These are phyloP conservation scores for Euthynnus affinis DNA, from an alignment of 2,797 vertebrate species.

Conservation along the genomic window DNA sequence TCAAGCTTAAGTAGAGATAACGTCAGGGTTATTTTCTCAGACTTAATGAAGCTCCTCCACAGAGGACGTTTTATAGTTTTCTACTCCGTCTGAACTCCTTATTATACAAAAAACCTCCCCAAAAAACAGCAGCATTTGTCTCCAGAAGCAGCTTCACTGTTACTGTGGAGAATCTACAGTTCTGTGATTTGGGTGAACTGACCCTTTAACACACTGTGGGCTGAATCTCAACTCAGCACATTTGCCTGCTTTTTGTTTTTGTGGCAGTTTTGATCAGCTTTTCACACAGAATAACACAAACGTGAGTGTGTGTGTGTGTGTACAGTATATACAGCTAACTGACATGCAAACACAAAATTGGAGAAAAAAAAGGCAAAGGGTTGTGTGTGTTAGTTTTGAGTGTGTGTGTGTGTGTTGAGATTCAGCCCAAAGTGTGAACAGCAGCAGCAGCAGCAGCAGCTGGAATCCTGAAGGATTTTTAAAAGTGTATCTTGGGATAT, in stretches of 20 bases:
- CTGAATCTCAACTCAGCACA: conserved; percentile 32
- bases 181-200: conserved; percentile 57
- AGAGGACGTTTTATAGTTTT: too few relatives aligned
- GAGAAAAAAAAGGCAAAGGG: background rate
- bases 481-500: background rate
- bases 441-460: too few relatives aligned
- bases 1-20: too few relatives aligned
- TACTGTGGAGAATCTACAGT: background rate
- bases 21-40: too few relatives aligned
- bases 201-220: conserved; percentile 42
- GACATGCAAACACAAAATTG: conserved; percentile 12
- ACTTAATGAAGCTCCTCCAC: too few relatives aligned
- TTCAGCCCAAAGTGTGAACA: conserved; percentile 38
- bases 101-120: too few relatives aligned
- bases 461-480: background rate
- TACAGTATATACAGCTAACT: background rate
- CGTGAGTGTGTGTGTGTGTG: background rate
- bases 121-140: too few relatives aligned
- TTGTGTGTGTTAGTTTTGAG: background rate
- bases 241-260: conserved; percentile 22
- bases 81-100: background rate
- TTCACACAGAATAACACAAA: background rate
- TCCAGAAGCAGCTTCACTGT: too few relatives aligned
- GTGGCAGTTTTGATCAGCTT: conserved; percentile 5
- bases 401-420: conserved; percentile 28